phyloP scores from a whole-genome alignment of 2,113 vertebrate species.

The Macroglossus sobrinus region DNA sequence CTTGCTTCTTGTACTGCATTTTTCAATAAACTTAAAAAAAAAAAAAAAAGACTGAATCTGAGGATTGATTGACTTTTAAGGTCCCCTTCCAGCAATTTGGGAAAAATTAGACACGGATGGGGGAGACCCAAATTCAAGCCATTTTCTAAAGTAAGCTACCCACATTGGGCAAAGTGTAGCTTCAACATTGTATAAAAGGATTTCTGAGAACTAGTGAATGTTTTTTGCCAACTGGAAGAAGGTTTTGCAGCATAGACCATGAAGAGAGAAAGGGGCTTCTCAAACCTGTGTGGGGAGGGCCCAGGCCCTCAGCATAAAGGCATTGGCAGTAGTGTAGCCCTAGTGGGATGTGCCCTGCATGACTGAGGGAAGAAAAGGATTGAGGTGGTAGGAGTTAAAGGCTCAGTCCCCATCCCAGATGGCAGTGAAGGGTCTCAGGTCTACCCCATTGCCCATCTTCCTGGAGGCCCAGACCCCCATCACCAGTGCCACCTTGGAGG shows the following conservation, averaged over 20 bases:
- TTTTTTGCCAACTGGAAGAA: neutral
- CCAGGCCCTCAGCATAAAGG: neutral
- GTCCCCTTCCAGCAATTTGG: neutral
- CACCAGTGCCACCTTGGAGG: neutral
- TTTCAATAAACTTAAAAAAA: constrained; percentile 85
- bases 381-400: neutral
- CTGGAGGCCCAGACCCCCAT: neutral
- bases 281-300: neutral
- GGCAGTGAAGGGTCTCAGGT: neutral
- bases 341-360: neutral
- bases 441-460: neutral
- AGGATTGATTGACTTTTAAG: constrained; percentile 32
- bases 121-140: neutral
- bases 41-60: constrained; percentile 4
- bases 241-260: neutral
- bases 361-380: neutral
- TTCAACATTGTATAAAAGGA: neutral
- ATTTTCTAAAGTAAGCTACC: neutral
- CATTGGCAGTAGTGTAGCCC: constrained; percentile 42
- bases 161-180: neutral
- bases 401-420: neutral
- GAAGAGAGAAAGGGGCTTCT: neutral
- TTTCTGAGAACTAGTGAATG: neutral
- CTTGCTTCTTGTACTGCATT: constrained; percentile 86
- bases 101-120: neutral